These are phyloP conservation scores for Pagetopsis macropterus DNA, from an alignment of 2,797 vertebrate species.

Conservation along the genomic window DNA sequence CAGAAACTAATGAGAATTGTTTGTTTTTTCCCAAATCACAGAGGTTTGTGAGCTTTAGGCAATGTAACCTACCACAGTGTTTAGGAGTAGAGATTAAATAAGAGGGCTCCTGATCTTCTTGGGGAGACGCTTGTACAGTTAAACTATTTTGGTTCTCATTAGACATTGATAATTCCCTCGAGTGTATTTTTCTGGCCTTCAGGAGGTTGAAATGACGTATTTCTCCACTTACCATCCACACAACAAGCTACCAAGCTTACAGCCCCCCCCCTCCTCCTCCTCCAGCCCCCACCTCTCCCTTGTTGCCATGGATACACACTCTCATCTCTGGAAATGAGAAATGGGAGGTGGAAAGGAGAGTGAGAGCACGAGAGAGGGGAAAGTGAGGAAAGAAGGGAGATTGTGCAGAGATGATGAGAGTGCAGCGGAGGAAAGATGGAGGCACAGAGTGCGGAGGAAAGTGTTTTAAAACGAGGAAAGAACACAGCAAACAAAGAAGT, in stretches of 20 bases:
- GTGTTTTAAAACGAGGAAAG: slow-evolving; percentile 33
- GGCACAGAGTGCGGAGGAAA: slow-evolving; percentile 19
- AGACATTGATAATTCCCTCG: slow-evolving; percentile 66
- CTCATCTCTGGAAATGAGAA: slow-evolving; percentile 80
- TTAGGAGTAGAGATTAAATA: slow-evolving; percentile 25
- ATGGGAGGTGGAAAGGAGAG: slow-evolving; percentile 69
- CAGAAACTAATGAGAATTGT: slow-evolving; percentile 49
- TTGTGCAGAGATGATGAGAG: slow-evolving; percentile 64
- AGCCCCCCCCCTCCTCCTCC: slow-evolving; percentile 27
- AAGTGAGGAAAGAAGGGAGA: slow-evolving; percentile 61
- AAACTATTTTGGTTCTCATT: slow-evolving; percentile 63
- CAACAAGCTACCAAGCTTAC: slow-evolving; percentile 61
- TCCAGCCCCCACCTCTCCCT: slow-evolving; percentile 73
- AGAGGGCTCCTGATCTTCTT: slow-evolving; percentile 34
- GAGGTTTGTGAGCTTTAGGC: slow-evolving; percentile 43
- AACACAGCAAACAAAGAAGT: slow-evolving; percentile 43
- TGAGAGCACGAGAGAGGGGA: slow-evolving; percentile 54
- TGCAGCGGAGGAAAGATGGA: slow-evolving; percentile 53
- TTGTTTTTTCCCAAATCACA: slow-evolving; percentile 43
- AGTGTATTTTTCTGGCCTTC: slow-evolving; percentile 44
- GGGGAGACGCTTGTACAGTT: slow-evolving; percentile 43
- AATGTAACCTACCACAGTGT: slow-evolving; percentile 45
- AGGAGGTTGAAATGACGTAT: slow-evolving; percentile 76
- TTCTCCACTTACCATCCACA: slow-evolving; percentile 76
- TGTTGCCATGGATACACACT: slow-evolving; percentile 87